Percentiles rank a stretch among this genome's conserved stretches.
These are phyloP conservation scores for Drosophila subobscura DNA, from an alignment of 1,140 invertebrate genomes.

Conservation along the genomic window DNA sequence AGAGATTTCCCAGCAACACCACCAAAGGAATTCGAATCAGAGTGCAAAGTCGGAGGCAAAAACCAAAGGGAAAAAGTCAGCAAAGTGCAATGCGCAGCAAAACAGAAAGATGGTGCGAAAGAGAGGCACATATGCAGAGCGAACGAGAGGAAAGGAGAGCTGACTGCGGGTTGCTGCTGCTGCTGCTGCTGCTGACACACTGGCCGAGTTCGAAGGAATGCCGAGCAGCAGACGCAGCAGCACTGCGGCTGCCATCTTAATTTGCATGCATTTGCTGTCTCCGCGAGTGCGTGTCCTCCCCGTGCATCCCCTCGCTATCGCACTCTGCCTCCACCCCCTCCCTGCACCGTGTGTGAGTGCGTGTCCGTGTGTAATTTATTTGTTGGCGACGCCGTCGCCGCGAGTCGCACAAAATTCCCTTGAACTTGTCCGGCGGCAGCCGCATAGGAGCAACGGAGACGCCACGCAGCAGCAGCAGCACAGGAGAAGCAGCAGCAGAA, in stretches of 20 bases:
- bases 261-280: slow-evolving; percentile 56
- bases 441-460: not conserved
- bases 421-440: slow-evolving; percentile 51
- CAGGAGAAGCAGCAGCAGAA: not conserved
- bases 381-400: slow-evolving; percentile 23
- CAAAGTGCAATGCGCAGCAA: slow-evolving; percentile 49
- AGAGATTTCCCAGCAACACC: slow-evolving; percentile 26
- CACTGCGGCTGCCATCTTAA: slow-evolving; percentile 54
- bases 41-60: slow-evolving; percentile 19
- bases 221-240: slow-evolving; percentile 2
- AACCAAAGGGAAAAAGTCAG: slow-evolving; percentile 21
- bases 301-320: too few relatives aligned
- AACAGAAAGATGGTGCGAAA: not conserved
- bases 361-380: slow-evolving; percentile 61
- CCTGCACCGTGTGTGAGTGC: not conserved
- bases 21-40: slow-evolving; percentile 14
- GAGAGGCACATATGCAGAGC: not conserved
- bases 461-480: not conserved
- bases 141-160: not conserved
- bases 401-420: slow-evolving; percentile 47
- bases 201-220: slow-evolving; percentile 42
- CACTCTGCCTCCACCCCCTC: too few relatives aligned
- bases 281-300: slow-evolving; percentile 1
- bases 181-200: slow-evolving; percentile 33
- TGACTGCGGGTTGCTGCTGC: not conserved